phyloP scores from a whole-genome alignment of 2,113 vertebrate genomes.

The Glaucidium brasilianum region DNA sequence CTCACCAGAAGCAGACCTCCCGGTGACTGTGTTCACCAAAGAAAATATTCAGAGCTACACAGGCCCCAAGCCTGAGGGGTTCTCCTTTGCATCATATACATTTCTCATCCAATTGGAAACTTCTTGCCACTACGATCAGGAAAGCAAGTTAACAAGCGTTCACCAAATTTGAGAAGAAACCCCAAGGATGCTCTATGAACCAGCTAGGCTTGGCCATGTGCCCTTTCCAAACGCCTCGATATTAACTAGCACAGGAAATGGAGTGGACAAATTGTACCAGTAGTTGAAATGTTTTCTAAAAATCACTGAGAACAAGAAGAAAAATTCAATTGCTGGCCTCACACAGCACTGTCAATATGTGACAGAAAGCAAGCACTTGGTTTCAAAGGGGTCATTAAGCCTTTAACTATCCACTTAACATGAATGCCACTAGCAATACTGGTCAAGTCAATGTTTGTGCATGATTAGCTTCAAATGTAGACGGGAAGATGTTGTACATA shows the following conservation, averaged over 20 bases:
- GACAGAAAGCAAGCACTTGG: background rate
- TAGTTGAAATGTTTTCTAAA: background rate
- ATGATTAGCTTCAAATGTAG: slow-evolving; percentile 33
- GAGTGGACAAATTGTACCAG: background rate
- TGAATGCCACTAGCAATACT: background rate
- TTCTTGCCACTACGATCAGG: accelerated
- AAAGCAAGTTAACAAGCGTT: background rate
- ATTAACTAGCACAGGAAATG: background rate
- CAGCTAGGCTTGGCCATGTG: background rate
- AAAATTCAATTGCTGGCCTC: background rate
- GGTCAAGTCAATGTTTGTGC: slow-evolving; percentile 51
- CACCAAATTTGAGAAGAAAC: background rate
- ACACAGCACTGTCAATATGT: background rate
- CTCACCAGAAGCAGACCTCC: background rate
- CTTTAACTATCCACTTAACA: slow-evolving; percentile 50
- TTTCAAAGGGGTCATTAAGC: slow-evolving; percentile 46
- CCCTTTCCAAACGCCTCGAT: background rate
- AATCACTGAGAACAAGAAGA: background rate
- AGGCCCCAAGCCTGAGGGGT: background rate
- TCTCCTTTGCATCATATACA: background rate
- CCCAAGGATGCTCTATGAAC: background rate
- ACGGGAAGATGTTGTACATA: background rate
- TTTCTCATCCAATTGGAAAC: background rate
- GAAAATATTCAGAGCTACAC: background rate
- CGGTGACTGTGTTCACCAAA: background rate